phyloP scores from a whole-genome alignment of 2,797 vertebrate species.

The Rhyacichthys aspro region DNA sequence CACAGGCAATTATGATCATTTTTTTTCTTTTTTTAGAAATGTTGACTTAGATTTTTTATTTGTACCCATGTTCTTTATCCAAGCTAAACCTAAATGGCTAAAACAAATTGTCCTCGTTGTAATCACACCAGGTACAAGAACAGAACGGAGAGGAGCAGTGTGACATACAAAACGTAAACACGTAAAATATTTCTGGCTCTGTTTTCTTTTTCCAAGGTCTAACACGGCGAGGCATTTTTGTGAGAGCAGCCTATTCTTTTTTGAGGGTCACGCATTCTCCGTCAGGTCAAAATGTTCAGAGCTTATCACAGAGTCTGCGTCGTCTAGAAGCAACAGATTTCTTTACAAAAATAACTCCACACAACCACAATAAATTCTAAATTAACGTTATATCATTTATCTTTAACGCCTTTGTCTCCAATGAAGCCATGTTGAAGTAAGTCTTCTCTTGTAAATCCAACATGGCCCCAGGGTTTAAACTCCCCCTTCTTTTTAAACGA shows the following conservation, averaged over 20 bases:
- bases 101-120: no score
- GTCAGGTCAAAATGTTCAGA: slow-evolving; percentile 22
- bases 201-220: slow-evolving; percentile 13
- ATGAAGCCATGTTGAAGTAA: background rate
- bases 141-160: background rate
- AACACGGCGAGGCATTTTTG: background rate
- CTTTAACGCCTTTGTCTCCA: no score
- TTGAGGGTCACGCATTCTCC: slow-evolving; percentile 21
- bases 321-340: no score
- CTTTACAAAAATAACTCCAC: no score
- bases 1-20: no score
- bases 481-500: slow-evolving; percentile 24
- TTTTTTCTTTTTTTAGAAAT: no score
- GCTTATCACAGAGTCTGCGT: background rate
- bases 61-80: no score
- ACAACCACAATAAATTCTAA: no score
- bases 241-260: slow-evolving; percentile 9
- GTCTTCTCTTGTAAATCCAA: slow-evolving; percentile 44
- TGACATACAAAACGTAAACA: slow-evolving; percentile 13
- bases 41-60: no score
- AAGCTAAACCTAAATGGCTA: no score
- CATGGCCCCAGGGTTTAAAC: slow-evolving; percentile 15
- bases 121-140: background rate
- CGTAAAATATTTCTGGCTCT: background rate
- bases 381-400: no score